Evolutionary conservation across 1,140 invertebrate genomes (phyloP).

Genomic region (Platorchestia sp.): DNA sequence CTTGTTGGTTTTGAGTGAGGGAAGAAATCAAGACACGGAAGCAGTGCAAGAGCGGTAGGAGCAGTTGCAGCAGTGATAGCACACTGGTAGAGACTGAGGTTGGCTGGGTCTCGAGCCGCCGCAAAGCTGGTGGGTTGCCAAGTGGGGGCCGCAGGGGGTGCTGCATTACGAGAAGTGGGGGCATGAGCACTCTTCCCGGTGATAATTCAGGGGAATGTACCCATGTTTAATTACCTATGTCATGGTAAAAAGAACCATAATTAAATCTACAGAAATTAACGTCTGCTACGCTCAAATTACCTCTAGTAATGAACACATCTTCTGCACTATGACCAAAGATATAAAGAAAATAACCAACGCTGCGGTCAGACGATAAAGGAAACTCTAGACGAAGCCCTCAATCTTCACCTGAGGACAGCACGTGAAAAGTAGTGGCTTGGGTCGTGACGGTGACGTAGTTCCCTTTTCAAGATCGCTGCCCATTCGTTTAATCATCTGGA

Average conservation of each 20-base stretch:
- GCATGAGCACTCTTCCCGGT: neutral
- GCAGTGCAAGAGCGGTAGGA: neutral
- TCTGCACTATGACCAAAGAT: neutral
- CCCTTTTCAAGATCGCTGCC: neutral
- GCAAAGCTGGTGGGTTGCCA: neutral
- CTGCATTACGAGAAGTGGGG: neutral
- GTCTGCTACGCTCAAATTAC: neutral
- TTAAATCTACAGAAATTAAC: neutral
- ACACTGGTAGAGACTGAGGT: slow-evolving; percentile 6
- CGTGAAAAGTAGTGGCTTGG: neutral
- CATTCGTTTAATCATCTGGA: neutral
- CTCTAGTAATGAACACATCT: neutral
- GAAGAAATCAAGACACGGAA: neutral
- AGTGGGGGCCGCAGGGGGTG: neutral
- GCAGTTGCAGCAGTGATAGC: neutral
- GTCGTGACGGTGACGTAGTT: neutral
- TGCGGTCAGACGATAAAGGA: neutral
- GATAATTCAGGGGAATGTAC: neutral
- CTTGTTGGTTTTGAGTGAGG: neutral
- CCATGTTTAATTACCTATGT: neutral
- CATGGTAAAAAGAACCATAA: neutral
- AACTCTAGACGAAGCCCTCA: neutral
- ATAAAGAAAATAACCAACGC: neutral
- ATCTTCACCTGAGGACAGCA: neutral
- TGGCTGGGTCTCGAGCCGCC: neutral